A percentile compares a stretch with the other conserved stretches of the same genome.
Evolutionary conservation across 2,797 vertebrate species (phyloP).

Genomic region (Carapus acus): DNA sequence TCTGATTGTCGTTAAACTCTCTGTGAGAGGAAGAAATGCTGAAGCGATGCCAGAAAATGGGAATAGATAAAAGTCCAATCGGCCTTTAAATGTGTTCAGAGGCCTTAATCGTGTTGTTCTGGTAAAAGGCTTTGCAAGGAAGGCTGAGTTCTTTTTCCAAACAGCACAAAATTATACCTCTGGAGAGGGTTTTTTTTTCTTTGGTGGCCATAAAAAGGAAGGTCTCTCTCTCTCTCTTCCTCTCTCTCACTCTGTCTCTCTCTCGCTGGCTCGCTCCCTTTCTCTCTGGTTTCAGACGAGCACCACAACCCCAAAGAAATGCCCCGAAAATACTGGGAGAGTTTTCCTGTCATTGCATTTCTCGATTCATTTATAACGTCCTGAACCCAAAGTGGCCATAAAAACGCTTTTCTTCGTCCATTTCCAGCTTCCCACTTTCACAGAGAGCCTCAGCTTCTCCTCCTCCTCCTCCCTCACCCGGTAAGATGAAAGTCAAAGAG

Average conservation of each 20-base stretch:
- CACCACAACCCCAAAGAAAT: slow-evolving; percentile 19
- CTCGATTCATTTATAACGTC: background rate
- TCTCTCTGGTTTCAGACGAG: slow-evolving; percentile 17
- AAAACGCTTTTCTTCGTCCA: background rate
- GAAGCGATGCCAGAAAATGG: too few species aligned
- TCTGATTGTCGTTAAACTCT: too few species aligned
- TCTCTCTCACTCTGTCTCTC: too few species aligned
- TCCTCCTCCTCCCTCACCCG: slow-evolving; percentile 23
- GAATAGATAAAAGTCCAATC: too few species aligned
- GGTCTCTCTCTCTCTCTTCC: too few species aligned
- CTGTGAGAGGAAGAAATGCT: too few species aligned
- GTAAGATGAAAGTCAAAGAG: slow-evolving; percentile 19
- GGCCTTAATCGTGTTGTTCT: slow-evolving; percentile 18
- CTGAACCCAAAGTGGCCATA: slow-evolving; percentile 19
- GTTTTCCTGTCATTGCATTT: slow-evolving; percentile 12
- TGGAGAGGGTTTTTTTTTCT: slow-evolving; percentile 32
- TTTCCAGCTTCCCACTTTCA: background rate
- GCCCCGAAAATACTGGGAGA: slow-evolving; percentile 16
- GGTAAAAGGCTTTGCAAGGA: slow-evolving; percentile 18
- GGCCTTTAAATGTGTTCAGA: slow-evolving; percentile 9
- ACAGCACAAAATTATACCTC: slow-evolving; percentile 59
- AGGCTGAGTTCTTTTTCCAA: slow-evolving; percentile 28
- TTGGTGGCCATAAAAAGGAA: slow-evolving; percentile 27
- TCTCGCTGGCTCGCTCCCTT: too few species aligned
- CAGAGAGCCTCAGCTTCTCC: slow-evolving; percentile 2